Conservation (phyloP, 2,888 invertebrate genomes). For the Unio delphinus region DNA sequence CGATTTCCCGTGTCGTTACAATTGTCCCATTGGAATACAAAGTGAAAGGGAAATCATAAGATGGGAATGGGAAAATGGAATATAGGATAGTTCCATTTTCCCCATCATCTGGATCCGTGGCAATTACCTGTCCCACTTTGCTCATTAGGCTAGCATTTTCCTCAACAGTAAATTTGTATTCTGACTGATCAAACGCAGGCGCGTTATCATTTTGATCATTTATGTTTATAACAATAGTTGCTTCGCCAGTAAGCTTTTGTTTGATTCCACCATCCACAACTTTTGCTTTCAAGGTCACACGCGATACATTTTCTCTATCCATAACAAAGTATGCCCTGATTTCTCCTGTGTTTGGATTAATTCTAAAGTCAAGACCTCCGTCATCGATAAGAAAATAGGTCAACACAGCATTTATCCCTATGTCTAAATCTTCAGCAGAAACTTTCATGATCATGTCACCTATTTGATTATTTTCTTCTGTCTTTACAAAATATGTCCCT, state of each 20-base stretch:
- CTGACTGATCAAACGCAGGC: constrained; percentile 37
- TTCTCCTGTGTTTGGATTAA: constrained; percentile 47
- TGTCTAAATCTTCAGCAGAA: constrained; percentile 44
- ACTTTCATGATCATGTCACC: constrained; percentile 46
- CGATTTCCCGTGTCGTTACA: constrained; percentile 38
- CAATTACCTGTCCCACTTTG: constrained; percentile 38
- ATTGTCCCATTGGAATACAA: constrained; percentile 45
- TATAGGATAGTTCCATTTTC: constrained; percentile 31
- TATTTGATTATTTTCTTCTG: constrained; percentile 48
- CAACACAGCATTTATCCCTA: constrained; percentile 45
- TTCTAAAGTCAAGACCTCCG: constrained; percentile 34
- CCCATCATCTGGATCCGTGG: constrained; percentile 44
- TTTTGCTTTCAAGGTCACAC: constrained; percentile 40
- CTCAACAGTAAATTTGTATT: constrained; percentile 35
- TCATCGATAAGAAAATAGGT: constrained; percentile 34
- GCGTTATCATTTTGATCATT: constrained; percentile 51
- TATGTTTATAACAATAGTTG: constrained; percentile 37
- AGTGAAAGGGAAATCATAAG: constrained; percentile 36
- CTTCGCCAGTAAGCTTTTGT: constrained; percentile 25
- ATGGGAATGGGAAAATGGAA: constrained; percentile 19
- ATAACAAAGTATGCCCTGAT: constrained; percentile 46
- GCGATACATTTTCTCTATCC: constrained; percentile 47
- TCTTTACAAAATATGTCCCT: constrained; percentile 38
- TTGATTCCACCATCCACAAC: constrained; percentile 41
- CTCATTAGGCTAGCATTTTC: constrained; percentile 41